Percentiles rank a stretch among this genome's conserved stretches.
phyloP scores from a whole-genome alignment of 92 coral and sea anemone species.

The Scolanthus callimorphus region DNA sequence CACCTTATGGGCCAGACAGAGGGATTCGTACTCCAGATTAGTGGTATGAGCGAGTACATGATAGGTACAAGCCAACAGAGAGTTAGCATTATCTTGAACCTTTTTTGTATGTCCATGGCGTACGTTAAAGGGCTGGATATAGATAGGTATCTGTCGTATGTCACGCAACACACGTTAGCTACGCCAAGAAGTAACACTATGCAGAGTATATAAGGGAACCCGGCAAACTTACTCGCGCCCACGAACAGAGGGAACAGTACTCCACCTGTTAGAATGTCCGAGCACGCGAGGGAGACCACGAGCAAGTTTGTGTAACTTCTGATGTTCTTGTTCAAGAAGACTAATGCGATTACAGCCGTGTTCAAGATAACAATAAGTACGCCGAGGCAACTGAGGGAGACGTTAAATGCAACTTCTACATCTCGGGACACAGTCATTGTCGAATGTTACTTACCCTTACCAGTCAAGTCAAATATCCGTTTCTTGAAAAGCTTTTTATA shows the following conservation, averaged over 20 bases:
- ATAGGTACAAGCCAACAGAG: conserved; percentile 37
- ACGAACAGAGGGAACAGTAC: conserved; percentile 30
- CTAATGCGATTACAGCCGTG: conserved; percentile 26
- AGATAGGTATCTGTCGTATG: conserved; percentile 51
- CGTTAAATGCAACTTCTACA: conserved; percentile 7
- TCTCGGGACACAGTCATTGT: too few relatives aligned
- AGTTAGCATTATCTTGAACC: conserved; percentile 22
- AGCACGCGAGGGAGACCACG: conserved; percentile 43
- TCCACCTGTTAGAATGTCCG: conserved; percentile 39
- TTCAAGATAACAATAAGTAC: conserved; percentile 34
- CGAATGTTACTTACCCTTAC: too few relatives aligned
- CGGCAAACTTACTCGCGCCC: conserved; percentile 16
- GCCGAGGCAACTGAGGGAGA: conserved; percentile 23
- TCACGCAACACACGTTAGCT: conserved; percentile 45
- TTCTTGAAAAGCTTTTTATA: too few relatives aligned
- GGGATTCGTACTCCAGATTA: conserved; percentile 17
- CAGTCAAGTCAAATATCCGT: too few relatives aligned
- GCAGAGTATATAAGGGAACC: conserved; percentile 17
- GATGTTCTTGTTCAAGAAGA: conserved; percentile 37
- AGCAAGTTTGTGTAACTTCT: conserved; percentile 36
- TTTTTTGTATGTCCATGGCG: conserved; percentile 22
- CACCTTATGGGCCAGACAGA: conserved; percentile 28
- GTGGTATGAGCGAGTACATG: conserved; percentile 17
- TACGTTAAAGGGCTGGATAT: conserved; percentile 38
- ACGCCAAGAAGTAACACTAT: conserved; percentile 37